phyloP scores from a whole-genome alignment of 2,888 invertebrate genomes.

The Drosophila melanosoma region DNA sequence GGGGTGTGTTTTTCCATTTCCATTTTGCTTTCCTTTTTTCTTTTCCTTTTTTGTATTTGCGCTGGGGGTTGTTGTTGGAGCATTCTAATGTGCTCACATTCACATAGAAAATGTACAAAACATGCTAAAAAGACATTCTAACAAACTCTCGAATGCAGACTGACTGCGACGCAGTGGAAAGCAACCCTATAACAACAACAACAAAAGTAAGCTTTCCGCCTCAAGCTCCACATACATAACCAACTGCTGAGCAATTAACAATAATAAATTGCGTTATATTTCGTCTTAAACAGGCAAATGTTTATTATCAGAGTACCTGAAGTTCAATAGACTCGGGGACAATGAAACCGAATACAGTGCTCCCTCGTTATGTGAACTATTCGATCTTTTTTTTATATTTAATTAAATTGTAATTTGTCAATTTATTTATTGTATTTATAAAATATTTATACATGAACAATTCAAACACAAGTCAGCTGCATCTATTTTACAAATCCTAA shows the following conservation, averaged over 20 bases:
- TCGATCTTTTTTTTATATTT: background rate
- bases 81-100: conserved; percentile 17
- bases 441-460: background rate
- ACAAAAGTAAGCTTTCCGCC: background rate
- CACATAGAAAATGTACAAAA: conserved; percentile 14
- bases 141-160: conserved; percentile 34
- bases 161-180: conserved; percentile 50
- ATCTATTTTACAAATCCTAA: background rate
- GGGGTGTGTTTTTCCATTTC: conserved; percentile 59
- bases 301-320: conserved; percentile 61
- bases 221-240: background rate
- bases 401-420: background rate
- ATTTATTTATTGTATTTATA: background rate
- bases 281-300: conserved; percentile 32
- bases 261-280: conserved; percentile 73
- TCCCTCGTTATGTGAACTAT: background rate
- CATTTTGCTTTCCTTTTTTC: conserved; percentile 7
- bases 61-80: conserved; percentile 67
- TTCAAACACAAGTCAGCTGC: background rate
- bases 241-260: conserved; percentile 48
- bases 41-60: conserved; percentile 9
- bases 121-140: conserved; percentile 36
- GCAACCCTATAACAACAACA: conserved; percentile 17
- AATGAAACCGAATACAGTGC: conserved; percentile 28
- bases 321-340: conserved; percentile 65